These are phyloP conservation scores for Muricea muricata DNA, from an alignment of 92 coral and sea anemone genomes.

Conservation along the genomic window DNA sequence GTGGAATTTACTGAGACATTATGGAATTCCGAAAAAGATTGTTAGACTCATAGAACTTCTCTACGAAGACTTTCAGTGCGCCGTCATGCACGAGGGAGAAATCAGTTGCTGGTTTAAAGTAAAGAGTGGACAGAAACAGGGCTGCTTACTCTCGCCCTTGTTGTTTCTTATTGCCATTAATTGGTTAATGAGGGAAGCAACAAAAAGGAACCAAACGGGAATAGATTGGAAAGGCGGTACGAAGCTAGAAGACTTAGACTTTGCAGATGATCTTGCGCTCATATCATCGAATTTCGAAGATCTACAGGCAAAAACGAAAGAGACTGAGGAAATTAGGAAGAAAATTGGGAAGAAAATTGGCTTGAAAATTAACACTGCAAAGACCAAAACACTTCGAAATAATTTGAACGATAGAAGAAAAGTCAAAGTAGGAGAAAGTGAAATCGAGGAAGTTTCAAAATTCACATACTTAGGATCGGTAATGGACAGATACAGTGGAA, in stretches of 20 bases:
- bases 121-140: neutral
- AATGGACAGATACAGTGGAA: slow-evolving; percentile 7
- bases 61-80: slow-evolving; percentile 5
- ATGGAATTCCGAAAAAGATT: slow-evolving; percentile 30
- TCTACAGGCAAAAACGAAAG: neutral
- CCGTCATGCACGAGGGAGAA: slow-evolving; percentile 17
- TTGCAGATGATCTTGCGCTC: slow-evolving; percentile 25
- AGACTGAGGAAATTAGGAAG: neutral
- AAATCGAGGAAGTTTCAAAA: neutral
- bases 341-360: neutral
- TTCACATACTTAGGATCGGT: slow-evolving; percentile 22
- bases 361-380: slow-evolving; percentile 19
- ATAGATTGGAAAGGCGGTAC: slow-evolving; percentile 27
- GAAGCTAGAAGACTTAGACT: slow-evolving; percentile 32
- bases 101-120: neutral
- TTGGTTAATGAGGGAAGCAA: slow-evolving; percentile 32
- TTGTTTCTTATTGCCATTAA: slow-evolving; percentile 13
- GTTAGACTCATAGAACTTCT: neutral
- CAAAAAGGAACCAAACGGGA: neutral
- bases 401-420: neutral
- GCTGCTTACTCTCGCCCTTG: slow-evolving; percentile 27
- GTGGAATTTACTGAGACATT: slow-evolving; percentile 39
- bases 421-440: slow-evolving; percentile 19
- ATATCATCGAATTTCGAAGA: neutral
- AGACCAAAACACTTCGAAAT: slow-evolving; percentile 6